Evolutionary conservation across 2,888 invertebrate species (phyloP), one percentile per base, ranked within the genome.

Genomic region (Apamea sordens): DNA sequence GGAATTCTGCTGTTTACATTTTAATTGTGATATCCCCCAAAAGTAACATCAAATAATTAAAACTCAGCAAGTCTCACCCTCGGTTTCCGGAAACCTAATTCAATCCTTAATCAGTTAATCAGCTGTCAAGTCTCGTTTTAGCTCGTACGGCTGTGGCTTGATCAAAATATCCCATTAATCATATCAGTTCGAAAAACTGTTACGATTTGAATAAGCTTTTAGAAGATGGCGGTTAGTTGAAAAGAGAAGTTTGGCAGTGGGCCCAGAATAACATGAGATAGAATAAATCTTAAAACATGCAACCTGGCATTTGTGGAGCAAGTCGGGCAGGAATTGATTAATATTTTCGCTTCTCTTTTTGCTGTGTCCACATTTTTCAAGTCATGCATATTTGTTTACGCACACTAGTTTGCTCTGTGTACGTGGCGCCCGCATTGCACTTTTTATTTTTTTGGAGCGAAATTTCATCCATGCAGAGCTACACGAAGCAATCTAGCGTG

Each of bases 221-320:
- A 78, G 50, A 74, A 69, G 71, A 73, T 71, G 15, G 59, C 15
- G 36, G 68, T 63, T 53, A 56, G 70, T 80, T 56, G 70, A 74
- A 85, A 65, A 71, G 75, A 56, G 15, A 80, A 71, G 50, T 71
- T 87, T 87, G 73, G 76, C 87, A 83, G 53, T 44, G 65, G 53
- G 81, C 81, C 81, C 67, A 67, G 61, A 64, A 77, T 84, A 79
- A 71, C 36, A 44, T 71, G 67, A 61, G 79, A 81, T 84, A 44
- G 61, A 78, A 84, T 84, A 84, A 79, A 44, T 71, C 44, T 71
- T 65, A n/a, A 79, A 84, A 81, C 44, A 71, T 71, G 81, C 65
- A 84, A 78, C 59, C 56, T 71, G 36, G 71, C 65, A 67, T 84
- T 71, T 79, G 28, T 77, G 41, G 56, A 24, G 47, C 61, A 63